A percentile compares a stretch with the other conserved stretches of the same genome.
These are phyloP conservation scores for Oryctolagus cuniculus DNA, from an alignment of 2,113 vertebrate species.

Conservation along the genomic window mOryCun1.1 NC_091433.1:148761501-148762000, in stretches of 20 bases:
- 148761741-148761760: neutral
- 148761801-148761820: neutral
- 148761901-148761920: conserved; percentile 11
- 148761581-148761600: too few relatives aligned
- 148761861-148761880: neutral
- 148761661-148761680: too few relatives aligned
- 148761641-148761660: neutral
- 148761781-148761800: neutral
- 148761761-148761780: neutral
- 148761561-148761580: too few relatives aligned
- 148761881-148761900: neutral
- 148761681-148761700: neutral
- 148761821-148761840: neutral
- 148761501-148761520: too few relatives aligned
- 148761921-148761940: neutral
- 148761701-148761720: neutral
- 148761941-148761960: too few relatives aligned
- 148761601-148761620: too few relatives aligned
- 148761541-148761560: too few relatives aligned
- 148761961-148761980: too few relatives aligned
- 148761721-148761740: neutral
- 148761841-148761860: neutral
- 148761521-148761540: too few relatives aligned
- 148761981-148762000: too few relatives aligned
- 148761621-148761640: neutral